A percentile compares a stretch with the other conserved stretches of the same genome.
Evolutionary conservation across 1,140 invertebrate genomes (phyloP).

Genomic region (Sesamia nonagrioides): DNA sequence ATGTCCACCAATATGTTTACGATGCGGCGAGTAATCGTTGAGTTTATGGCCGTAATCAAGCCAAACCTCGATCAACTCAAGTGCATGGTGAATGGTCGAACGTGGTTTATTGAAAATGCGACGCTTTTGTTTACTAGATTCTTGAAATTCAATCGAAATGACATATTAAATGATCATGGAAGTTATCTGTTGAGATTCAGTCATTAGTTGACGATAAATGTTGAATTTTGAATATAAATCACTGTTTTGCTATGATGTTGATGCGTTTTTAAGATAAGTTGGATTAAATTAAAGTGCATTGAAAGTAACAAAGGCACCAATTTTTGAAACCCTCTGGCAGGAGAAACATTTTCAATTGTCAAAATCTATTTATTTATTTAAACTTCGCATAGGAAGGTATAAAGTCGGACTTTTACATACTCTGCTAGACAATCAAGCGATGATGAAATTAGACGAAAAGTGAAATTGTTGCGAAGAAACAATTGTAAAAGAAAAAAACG

Average conservation of each 20-base stretch:
- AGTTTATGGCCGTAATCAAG: conserved; percentile 18
- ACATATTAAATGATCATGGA: neutral
- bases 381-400: too few species aligned
- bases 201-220: neutral
- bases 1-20: neutral
- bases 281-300: conserved; percentile 10
- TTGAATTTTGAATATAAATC: conserved; percentile 1
- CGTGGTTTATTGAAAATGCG: neutral
- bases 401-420: too few species aligned
- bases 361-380: neutral
- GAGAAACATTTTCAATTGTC: neutral
- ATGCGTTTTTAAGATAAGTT: conserved; percentile 13
- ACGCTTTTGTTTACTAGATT: neutral
- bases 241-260: conserved; percentile 3
- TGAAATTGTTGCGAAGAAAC: too few species aligned
- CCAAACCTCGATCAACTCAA: neutral
- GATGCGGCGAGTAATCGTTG: conserved; percentile 16
- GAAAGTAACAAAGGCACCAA: neutral
- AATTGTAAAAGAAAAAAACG: too few species aligned
- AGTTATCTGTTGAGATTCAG: neutral
- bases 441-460: too few species aligned
- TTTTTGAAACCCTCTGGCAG: neutral
- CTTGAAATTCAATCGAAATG: conserved; percentile 4
- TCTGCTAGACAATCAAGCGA: too few species aligned
- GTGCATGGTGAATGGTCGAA: neutral